Percentiles rank a stretch among this genome's conserved stretches.
Conservation (phyloP, 2,113 vertebrate genomes). For the Nerophis lumbriciformis region DNA sequence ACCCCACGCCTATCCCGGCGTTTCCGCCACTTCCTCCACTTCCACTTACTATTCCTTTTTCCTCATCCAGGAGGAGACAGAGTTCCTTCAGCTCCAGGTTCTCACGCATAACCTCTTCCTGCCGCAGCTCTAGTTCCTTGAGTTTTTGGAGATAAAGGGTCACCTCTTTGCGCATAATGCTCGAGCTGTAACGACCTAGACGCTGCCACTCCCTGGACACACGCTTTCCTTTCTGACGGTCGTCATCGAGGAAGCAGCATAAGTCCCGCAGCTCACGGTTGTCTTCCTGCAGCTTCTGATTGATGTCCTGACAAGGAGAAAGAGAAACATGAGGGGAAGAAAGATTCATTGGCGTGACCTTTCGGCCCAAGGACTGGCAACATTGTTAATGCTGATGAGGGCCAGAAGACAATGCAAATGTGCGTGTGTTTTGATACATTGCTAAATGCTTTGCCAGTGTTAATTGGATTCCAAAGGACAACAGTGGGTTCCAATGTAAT, state of each 20-base stretch:
- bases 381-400: constrained; percentile 7
- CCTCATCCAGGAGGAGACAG: constrained; percentile 89
- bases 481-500: constrained; percentile 29
- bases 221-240: constrained; percentile 93
- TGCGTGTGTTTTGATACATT: constrained; percentile 16
- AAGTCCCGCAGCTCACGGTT: constrained; percentile 95
- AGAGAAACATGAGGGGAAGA: constrained; percentile 1
- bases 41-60: constrained; percentile 69
- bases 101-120: constrained; percentile 91
- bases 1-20: constrained; percentile 67
- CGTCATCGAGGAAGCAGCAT: constrained; percentile 95
- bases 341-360: constrained; percentile 3
- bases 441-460: constrained; percentile 10
- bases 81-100: constrained; percentile 94
- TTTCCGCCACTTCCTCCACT: constrained; percentile 33
- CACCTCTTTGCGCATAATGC: constrained; percentile 95
- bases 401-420: constrained; percentile 4
- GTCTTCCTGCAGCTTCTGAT: constrained; percentile 97
- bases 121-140: constrained; percentile 88
- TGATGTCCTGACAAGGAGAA: constrained; percentile 79
- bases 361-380: background rate
- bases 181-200: constrained; percentile 87
- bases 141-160: constrained; percentile 92
- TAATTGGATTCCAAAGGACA: constrained; percentile 21
- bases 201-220: constrained; percentile 96